Evolutionary conservation across 1,140 invertebrate genomes (phyloP).

Genomic region (Drosophila subpulchrella): DNA sequence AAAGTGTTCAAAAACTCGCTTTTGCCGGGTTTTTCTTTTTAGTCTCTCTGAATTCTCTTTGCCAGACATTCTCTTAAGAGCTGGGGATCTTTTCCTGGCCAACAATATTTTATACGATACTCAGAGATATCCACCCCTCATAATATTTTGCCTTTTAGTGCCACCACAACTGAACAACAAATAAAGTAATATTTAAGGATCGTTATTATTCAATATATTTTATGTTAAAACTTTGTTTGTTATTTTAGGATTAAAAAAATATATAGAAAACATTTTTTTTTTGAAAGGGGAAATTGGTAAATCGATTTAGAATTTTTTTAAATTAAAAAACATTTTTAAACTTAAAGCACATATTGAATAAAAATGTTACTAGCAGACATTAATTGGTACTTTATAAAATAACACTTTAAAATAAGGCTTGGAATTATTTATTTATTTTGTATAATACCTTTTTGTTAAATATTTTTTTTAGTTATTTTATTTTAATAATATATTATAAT

Average conservation of each 20-base stretch:
- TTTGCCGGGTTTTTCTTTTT: slow-evolving; percentile 7
- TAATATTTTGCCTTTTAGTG: neutral
- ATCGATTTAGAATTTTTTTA: too few relatives aligned
- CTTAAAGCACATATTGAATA: too few relatives aligned
- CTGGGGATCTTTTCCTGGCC: neutral
- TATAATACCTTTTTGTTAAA: too few relatives aligned
- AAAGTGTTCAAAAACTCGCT: slow-evolving; percentile 10
- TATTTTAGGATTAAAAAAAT: neutral
- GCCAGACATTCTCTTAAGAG: neutral
- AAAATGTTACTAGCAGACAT: too few relatives aligned
- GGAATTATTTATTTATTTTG: too few relatives aligned
- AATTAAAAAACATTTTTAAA: too few relatives aligned
- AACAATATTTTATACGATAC: neutral
- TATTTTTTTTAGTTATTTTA: neutral
- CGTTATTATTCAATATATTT: neutral
- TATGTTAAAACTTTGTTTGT: neutral
- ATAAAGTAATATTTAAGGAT: neutral
- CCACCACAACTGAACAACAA: neutral
- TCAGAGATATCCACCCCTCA: neutral
- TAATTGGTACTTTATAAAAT: too few relatives aligned
- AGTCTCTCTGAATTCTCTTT: neutral
- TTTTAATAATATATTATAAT: neutral
- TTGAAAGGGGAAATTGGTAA: too few relatives aligned
- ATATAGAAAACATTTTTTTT: too few relatives aligned
- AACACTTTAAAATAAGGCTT: too few relatives aligned